Evolutionary conservation across 92 coral and sea anemone species (phyloP).

Genomic region (Phymanthus crucifer): DNA sequence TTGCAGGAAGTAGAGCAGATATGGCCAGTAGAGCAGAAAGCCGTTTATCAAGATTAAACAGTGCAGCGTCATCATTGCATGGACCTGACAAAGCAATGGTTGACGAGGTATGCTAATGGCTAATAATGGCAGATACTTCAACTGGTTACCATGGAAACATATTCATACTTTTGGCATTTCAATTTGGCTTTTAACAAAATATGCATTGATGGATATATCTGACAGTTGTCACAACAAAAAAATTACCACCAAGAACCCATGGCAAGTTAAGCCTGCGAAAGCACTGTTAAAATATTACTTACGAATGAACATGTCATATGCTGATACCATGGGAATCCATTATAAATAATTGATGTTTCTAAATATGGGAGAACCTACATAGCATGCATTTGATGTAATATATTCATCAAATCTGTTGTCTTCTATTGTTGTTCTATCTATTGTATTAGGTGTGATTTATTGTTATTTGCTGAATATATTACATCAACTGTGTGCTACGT

Average conservation of each 20-base stretch:
- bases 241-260: too few relatives aligned
- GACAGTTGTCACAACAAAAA: not conserved
- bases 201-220: not conserved
- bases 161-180: not conserved
- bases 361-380: too few relatives aligned
- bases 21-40: constrained; percentile 95
- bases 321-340: too few relatives aligned
- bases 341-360: too few relatives aligned
- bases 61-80: constrained; percentile 71
- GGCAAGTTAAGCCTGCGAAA: too few relatives aligned
- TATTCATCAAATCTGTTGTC: too few relatives aligned
- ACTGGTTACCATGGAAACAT: not conserved
- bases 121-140: not conserved
- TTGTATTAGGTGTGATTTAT: too few relatives aligned
- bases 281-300: not conserved
- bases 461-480: too few relatives aligned
- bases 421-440: too few relatives aligned
- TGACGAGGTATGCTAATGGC: constrained; percentile 72
- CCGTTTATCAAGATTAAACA: constrained; percentile 82
- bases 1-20: constrained; percentile 74
- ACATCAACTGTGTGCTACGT: too few relatives aligned
- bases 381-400: too few relatives aligned
- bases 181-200: not conserved
- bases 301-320: not conserved
- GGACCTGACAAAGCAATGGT: constrained; percentile 84